phyloP scores from a whole-genome alignment of 2,888 invertebrate genomes.

The Bibio marci region DNA sequence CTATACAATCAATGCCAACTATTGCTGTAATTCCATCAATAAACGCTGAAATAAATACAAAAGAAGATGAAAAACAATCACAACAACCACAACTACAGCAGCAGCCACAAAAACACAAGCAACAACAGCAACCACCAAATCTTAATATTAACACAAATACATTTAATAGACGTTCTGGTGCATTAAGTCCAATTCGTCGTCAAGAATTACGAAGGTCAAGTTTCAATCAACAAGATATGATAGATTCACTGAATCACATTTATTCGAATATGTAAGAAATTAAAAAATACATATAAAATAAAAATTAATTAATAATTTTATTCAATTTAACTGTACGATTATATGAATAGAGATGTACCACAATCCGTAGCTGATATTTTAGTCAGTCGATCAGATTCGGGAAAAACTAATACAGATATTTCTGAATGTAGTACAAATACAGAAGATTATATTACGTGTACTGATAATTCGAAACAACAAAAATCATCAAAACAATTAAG shows the following conservation, averaged over 20 bases:
- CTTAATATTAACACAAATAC: no score
- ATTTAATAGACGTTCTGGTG: not conserved
- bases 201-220: slow-evolving; percentile 1
- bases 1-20: slow-evolving; percentile 24
- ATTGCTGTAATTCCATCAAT: slow-evolving; percentile 39
- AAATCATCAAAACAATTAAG: slow-evolving; percentile 33
- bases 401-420: slow-evolving; percentile 56
- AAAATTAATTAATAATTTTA: not conserved
- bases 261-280: slow-evolving; percentile 4
- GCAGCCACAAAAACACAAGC: no score
- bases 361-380: slow-evolving; percentile 25
- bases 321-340: not conserved
- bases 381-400: slow-evolving; percentile 53
- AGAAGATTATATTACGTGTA: slow-evolving; percentile 79
- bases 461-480: slow-evolving; percentile 48
- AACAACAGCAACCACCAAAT: no score
- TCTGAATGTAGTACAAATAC: slow-evolving; percentile 75
- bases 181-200: not conserved
- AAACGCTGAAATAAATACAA: not conserved
- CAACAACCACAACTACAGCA: no score
- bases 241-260: slow-evolving; percentile 1
- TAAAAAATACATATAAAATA: not conserved
- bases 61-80: slow-evolving; percentile 6
- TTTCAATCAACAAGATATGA: not conserved
- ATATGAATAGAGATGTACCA: not conserved